These are phyloP conservation scores for Petrosia ficiformis DNA, from an alignment of 37 sponge, comb jelly and placozoan species.

Conservation along the genomic window DNA sequence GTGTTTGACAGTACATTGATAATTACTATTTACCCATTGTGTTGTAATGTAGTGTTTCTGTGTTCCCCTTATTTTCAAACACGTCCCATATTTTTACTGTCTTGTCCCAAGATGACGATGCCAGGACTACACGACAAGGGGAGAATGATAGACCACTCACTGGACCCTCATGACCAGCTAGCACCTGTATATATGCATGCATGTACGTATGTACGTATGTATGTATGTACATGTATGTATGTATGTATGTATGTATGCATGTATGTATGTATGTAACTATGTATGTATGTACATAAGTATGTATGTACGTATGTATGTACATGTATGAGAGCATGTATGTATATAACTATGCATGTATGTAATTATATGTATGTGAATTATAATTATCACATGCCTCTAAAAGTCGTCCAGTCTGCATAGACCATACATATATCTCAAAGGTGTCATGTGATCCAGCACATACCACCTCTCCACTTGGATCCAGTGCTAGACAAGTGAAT, in stretches of 20 bases:
- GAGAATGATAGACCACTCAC: slow-evolving; percentile 71
- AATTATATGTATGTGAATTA: too few relatives aligned
- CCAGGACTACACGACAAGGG: slow-evolving; percentile 57
- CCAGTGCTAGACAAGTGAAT: slow-evolving; percentile 85
- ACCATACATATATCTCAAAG: slow-evolving; percentile 96
- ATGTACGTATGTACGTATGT: background rate
- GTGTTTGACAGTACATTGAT: background rate
- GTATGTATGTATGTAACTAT: too few relatives aligned
- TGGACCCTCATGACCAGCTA: slow-evolving; percentile 91
- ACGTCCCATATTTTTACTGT: slow-evolving; percentile 90
- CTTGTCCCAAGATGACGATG: slow-evolving; percentile 94
- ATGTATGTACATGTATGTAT: background rate
- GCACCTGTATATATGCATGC: slow-evolving; percentile 43
- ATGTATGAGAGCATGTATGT: too few relatives aligned
- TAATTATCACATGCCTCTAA: slow-evolving; percentile 57
- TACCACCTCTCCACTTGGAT: slow-evolving; percentile 88
- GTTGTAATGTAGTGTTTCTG: slow-evolving; percentile 64
- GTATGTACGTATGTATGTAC: background rate
- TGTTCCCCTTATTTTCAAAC: slow-evolving; percentile 75
- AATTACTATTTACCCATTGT: slow-evolving; percentile 51
- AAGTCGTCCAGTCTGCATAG: slow-evolving; percentile 92
- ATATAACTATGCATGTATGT: too few relatives aligned
- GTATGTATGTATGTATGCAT: too few relatives aligned
- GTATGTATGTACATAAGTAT: background rate
- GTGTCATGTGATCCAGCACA: slow-evolving; percentile 95